Evolutionary conservation across 23 tunicate genomes (phyloP), one percentile per base, ranked within the genome.

Genomic region (Ciona savignyi): DNA sequence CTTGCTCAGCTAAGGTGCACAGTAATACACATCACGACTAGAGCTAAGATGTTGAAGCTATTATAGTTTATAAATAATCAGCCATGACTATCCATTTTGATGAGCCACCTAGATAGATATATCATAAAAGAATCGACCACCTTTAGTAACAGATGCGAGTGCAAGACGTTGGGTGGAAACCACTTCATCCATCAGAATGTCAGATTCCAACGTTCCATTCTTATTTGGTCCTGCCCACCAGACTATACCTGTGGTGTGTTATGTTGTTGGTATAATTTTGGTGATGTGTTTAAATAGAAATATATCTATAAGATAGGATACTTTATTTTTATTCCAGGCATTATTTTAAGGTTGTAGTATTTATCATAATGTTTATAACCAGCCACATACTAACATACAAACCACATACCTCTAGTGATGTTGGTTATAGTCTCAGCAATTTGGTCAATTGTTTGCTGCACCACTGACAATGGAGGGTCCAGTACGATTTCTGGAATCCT

Each of bases 191-290:
- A 88, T 88, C 32, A 81, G 73, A 42, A 88, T 82, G 32, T 78
- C 78, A 22, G 81, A 34, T 34, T 88, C 96, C 67, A 76, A 88
- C 19, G 68, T 81, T 25, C 66, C 65, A 48, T 77, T 77, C 33
- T 88, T 88, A 20, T 81, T 81, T 34, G 79, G 72, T 11, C 96
- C 96, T 4, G 83, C 80, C 96, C 96, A 88, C 87, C 87, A 88
- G 26, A 62, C 67, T 3, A 88, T 66, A 23, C 83, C 96, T 88
- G 74, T 6, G 32, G 15, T 42, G 15, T n/a, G n/a, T n/a, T n/a
- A n/a, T n/a, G n/a, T n/a, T n/a, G n/a, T n/a, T n/a, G n/a, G n/a
- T n/a, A n/a, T n/a, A n/a, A n/a, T n/a, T n/a, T n/a, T n/a, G n/a
- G n/a, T n/a, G n/a, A n/a, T n/a, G n/a, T n/a, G n/a, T n/a, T n/a